Percentiles rank a stretch among this genome's conserved stretches.
Evolutionary conservation across 2,113 vertebrate genomes (phyloP).

Genomic region (Helogale parvula): DNA sequence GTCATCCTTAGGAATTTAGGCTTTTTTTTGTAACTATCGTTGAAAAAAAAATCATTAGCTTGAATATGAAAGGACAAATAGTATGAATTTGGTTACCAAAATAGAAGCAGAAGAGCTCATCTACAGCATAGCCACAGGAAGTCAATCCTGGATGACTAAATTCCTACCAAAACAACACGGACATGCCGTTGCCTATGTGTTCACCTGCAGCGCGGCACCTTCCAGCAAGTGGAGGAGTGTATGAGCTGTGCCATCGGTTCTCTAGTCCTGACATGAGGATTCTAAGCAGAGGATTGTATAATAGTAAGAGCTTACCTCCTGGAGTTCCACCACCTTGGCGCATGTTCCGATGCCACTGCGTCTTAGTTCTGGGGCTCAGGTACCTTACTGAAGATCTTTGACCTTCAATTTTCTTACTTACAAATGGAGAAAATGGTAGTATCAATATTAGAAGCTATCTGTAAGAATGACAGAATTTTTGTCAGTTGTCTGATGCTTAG

Average conservation of each 20-base stretch:
- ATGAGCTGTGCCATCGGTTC: background rate
- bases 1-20: background rate
- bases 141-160: background rate
- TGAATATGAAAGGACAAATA: background rate
- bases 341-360: background rate
- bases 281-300: background rate
- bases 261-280: background rate
- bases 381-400: background rate
- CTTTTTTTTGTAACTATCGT: background rate
- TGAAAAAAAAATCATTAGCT: background rate
- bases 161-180: background rate
- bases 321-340: background rate
- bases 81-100: background rate
- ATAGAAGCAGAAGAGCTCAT: background rate
- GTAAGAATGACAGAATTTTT: background rate
- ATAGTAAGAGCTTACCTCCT: background rate
- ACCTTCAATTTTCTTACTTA: background rate
- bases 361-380: background rate
- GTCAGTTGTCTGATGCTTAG: background rate
- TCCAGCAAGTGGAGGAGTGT: background rate
- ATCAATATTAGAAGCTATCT: background rate
- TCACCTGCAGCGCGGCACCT: background rate
- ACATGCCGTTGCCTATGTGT: background rate
- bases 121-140: background rate
- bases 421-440: background rate